phyloP scores from a whole-genome alignment of 1,140 invertebrate genomes.

The Drosophila repletoides region DNA sequence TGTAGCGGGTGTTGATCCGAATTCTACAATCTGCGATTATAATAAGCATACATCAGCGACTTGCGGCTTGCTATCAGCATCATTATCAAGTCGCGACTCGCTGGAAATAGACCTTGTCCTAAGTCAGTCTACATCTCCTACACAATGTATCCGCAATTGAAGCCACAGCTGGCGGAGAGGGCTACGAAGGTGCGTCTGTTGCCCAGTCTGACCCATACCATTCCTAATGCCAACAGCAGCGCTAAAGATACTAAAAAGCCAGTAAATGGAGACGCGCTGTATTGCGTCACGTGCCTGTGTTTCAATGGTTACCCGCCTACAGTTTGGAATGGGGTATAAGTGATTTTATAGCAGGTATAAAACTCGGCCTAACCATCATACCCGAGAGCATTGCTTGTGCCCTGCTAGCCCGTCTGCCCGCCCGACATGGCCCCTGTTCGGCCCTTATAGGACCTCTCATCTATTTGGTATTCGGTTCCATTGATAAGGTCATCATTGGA shows the following conservation, averaged over 20 bases:
- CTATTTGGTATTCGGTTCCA: conserved; percentile 94
- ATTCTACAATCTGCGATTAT: too few species aligned
- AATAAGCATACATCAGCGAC: too few species aligned
- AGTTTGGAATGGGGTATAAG: conserved; percentile 84
- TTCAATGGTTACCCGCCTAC: conserved; percentile 87
- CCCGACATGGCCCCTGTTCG: conserved; percentile 84
- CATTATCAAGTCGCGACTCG: conserved; percentile 54
- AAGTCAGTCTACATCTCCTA: not conserved
- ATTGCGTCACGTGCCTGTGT: conserved; percentile 73
- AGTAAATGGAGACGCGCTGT: conserved; percentile 50
- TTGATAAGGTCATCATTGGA: conserved; percentile 95
- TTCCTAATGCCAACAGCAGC: not conserved
- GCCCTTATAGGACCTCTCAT: conserved; percentile 89
- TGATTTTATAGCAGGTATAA: conserved; percentile 89
- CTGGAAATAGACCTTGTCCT: conserved; percentile 16
- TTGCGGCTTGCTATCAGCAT: too few species aligned
- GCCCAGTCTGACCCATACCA: not conserved
- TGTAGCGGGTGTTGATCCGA: too few species aligned
- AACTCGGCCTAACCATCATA: conserved; percentile 91
- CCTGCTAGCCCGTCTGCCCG: conserved; percentile 87
- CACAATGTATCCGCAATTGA: conserved; percentile 67
- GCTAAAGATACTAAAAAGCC: conserved; percentile 12
- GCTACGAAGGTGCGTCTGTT: conserved; percentile 47
- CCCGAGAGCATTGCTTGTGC: conserved; percentile 94
- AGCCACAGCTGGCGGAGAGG: conserved; percentile 45